Evolutionary conservation across 1,140 invertebrate species (phyloP), one percentile per base, ranked within the genome.

Genomic region (Drosophila suzukii): DNA sequence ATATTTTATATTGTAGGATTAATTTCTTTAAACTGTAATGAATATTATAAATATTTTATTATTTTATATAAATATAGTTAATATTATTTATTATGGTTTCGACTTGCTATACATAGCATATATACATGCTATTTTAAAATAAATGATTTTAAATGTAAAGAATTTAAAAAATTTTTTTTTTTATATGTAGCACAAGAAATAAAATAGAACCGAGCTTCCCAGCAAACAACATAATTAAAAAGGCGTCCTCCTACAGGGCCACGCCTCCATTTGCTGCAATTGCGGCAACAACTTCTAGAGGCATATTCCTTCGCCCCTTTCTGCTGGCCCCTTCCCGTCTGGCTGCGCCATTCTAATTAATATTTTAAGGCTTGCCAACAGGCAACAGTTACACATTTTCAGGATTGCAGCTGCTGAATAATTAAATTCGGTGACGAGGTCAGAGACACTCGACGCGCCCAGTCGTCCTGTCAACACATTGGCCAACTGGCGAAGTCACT

Each of bases 271-370:
- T 84, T 77, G 44, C 30, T 43, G 43, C 49, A 77, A 41, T 43
- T 65, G 81, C 49, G 57, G 27, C 72, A 61, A 41, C 41, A 68
- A 76, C 41, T 63, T 63, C 61, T 67, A 43, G 49, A 60, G 50
- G 55, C 50, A 38, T 53, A 50, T 71, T 6, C 62, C 53, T 32
- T 20, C 24, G 20, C 36, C 24, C 8, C 10, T 17, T 32, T 27
- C 41, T 8, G 32, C 13, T 38, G 47, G 6, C 36, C 3, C 43
- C 47, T 8, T 4, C 24, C 20, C 27, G 41, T 51, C 73, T 73
- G 81, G 78, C 81, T 81, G 62, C 43, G 67, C 24, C 73, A 65
- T 58, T 85, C 78, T 88, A 88, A 88, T 85, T 88, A 88, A 78
- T 85, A 85, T 82, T 85, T 88, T 82, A 88, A 67, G 67, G 54